Conservation (phyloP, 2,797 vertebrate species). For the Eulemur rubriventer region DNA sequence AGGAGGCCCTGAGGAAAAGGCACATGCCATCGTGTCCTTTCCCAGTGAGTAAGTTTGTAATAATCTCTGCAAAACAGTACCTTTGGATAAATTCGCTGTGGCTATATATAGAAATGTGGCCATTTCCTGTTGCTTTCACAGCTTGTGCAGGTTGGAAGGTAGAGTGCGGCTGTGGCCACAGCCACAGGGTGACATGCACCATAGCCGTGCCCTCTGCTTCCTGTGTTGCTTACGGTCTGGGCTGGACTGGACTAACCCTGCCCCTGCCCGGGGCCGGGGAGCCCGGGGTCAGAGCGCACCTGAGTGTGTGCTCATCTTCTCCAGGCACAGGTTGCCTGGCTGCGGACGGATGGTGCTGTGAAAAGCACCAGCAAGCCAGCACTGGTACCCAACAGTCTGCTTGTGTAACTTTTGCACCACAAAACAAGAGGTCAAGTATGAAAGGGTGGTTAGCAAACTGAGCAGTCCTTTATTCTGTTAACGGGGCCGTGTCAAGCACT, state of each 20-base stretch:
- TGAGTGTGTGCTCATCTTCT: background rate
- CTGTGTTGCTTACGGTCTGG: background rate
- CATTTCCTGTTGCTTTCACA: slow-evolving; percentile 87
- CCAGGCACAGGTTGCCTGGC: background rate
- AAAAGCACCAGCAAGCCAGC: background rate
- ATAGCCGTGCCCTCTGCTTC: slow-evolving; percentile 66
- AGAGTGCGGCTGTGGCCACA: slow-evolving; percentile 82
- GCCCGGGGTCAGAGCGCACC: background rate
- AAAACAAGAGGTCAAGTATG: slow-evolving; percentile 35
- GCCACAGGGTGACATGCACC: slow-evolving; percentile 74
- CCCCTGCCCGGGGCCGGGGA: background rate
- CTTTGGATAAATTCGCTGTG: slow-evolving; percentile 85
- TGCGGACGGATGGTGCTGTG: background rate
- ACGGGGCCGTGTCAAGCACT: background rate
- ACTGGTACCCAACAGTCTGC: background rate
- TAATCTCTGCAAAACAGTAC: slow-evolving; percentile 84
- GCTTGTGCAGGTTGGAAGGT: slow-evolving; percentile 78
- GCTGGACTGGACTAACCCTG: background rate
- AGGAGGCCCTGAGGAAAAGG: slow-evolving; percentile 23
- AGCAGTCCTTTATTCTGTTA: slow-evolving; percentile 24
- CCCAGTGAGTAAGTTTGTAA: slow-evolving; percentile 72
- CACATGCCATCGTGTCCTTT: slow-evolving; percentile 72
- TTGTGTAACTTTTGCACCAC: slow-evolving; percentile 46
- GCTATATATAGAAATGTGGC: slow-evolving; percentile 85
- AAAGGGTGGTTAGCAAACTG: slow-evolving; percentile 20